Evolutionary conservation across 2,797 vertebrate genomes (phyloP).

Genomic region (Chromobotia macracanthus): DNA sequence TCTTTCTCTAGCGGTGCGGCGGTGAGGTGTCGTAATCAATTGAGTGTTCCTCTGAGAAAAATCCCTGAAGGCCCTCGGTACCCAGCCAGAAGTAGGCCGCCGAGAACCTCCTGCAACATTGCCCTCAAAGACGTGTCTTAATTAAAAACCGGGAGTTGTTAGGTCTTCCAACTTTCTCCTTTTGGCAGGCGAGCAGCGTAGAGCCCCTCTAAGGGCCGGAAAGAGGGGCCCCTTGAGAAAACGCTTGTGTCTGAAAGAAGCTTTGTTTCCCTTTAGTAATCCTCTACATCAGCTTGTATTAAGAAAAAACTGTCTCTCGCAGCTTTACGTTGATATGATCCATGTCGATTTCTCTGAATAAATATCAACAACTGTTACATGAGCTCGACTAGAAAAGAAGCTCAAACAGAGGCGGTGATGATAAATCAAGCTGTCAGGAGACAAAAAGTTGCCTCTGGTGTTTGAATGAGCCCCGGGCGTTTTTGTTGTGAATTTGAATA

Average conservation of each 20-base stretch:
- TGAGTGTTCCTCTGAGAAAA: constrained; percentile 47
- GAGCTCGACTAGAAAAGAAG: background rate
- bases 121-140: constrained; percentile 54
- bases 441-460: constrained; percentile 46
- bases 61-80: constrained; percentile 30
- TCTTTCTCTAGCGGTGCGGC: constrained; percentile 43
- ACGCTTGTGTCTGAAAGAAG: background rate
- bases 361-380: background rate
- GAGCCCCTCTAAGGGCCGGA: constrained; percentile 26
- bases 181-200: constrained; percentile 24
- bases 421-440: constrained; percentile 47
- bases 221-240: background rate
- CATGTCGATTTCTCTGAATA: background rate
- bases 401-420: constrained; percentile 20
- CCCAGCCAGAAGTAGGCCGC: constrained; percentile 48
- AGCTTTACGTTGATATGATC: background rate
- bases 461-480: constrained; percentile 19
- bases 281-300: constrained; percentile 18
- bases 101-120: constrained; percentile 49
- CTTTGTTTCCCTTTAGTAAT: constrained; percentile 12
- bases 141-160: constrained; percentile 53
- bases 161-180: constrained; percentile 43
- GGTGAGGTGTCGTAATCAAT: constrained; percentile 52
- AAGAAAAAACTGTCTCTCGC: background rate
- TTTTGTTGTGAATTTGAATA: constrained; percentile 45